A percentile compares a stretch with the other conserved stretches of the same genome.
These are phyloP conservation scores for Scytalopus superciliaris DNA, from an alignment of 2,113 vertebrate species.

Conservation along the genomic window DNA sequence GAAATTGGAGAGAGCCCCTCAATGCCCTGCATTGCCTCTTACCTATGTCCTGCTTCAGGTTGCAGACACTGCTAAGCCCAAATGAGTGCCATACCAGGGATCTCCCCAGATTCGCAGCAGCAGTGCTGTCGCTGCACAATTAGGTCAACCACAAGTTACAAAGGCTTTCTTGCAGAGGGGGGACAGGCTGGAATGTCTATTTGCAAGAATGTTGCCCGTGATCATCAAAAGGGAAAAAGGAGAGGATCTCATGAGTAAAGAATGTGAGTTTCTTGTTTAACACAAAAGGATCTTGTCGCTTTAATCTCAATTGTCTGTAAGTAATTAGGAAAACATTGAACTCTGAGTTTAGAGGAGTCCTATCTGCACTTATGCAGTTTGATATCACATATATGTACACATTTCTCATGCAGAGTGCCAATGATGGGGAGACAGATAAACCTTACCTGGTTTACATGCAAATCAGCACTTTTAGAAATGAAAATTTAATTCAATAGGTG, in stretches of 20 bases:
- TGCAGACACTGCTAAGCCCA: not conserved
- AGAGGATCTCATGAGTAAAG: constrained; percentile 55
- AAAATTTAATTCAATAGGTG: not conserved
- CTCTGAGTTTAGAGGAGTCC: not conserved
- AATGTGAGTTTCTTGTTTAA: constrained; percentile 62
- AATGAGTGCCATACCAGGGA: not conserved
- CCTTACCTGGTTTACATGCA: not conserved
- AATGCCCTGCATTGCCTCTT: not conserved
- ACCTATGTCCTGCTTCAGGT: not conserved
- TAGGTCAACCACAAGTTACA: constrained; percentile 32
- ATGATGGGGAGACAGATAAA: constrained; percentile 4
- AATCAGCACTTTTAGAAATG: not conserved
- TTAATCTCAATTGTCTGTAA: constrained; percentile 54
- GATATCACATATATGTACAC: not conserved
- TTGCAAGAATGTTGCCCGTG: not conserved
- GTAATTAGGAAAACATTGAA: constrained; percentile 54
- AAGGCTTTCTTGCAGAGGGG: not conserved
- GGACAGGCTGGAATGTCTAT: not conserved
- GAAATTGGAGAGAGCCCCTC: not conserved
- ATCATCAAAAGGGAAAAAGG: not conserved
- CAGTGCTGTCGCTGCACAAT: not conserved
- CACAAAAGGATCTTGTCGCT: constrained; percentile 61
- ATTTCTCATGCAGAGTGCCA: constrained; percentile 26
- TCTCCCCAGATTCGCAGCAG: not conserved
- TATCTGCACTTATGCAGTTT: not conserved